Conservation (phyloP, 2,797 vertebrate species). For the Spea hammondii region DNA sequence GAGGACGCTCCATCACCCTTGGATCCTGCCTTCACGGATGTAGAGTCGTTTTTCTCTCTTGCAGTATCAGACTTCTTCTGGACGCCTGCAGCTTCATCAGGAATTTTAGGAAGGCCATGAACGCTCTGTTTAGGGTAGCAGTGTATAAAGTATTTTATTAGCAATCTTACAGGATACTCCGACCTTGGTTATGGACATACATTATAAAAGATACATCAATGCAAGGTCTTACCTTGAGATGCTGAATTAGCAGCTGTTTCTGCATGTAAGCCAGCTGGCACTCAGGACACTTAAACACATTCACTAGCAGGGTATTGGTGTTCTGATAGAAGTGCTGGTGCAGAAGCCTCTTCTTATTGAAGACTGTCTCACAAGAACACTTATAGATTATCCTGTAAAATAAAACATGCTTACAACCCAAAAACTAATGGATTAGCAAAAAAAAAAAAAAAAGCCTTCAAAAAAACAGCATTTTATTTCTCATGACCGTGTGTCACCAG, state of each 20-base stretch:
- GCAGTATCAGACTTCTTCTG: conserved; percentile 63
- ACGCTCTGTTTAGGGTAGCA: conserved; percentile 65
- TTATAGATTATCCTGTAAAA: conserved; percentile 87
- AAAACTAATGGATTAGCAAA: neutral
- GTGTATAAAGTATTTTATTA: neutral
- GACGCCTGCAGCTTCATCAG: conserved; percentile 70
- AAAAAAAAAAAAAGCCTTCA: no score
- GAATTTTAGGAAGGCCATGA: conserved; percentile 74
- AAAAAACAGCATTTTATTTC: neutral
- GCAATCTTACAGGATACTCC: no score
- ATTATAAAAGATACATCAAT: no score
- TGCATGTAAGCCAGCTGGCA: conserved; percentile 88
- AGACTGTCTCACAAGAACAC: conserved; percentile 91
- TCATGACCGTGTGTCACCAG: no score
- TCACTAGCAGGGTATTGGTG: conserved; percentile 75
- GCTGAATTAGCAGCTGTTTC: conserved; percentile 88
- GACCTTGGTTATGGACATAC: no score
- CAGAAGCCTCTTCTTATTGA: conserved; percentile 90
- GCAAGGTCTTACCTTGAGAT: conserved; percentile 83
- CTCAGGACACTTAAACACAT: conserved; percentile 93
- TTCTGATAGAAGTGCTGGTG: conserved; percentile 92
- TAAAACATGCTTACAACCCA: neutral
- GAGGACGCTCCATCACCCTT: conserved; percentile 43
- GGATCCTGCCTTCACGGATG: conserved; percentile 44
- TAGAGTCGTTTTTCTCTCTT: conserved; percentile 53